Evolutionary conservation across 2,888 invertebrate genomes (phyloP).

Genomic region (Pammene aurita): DNA sequence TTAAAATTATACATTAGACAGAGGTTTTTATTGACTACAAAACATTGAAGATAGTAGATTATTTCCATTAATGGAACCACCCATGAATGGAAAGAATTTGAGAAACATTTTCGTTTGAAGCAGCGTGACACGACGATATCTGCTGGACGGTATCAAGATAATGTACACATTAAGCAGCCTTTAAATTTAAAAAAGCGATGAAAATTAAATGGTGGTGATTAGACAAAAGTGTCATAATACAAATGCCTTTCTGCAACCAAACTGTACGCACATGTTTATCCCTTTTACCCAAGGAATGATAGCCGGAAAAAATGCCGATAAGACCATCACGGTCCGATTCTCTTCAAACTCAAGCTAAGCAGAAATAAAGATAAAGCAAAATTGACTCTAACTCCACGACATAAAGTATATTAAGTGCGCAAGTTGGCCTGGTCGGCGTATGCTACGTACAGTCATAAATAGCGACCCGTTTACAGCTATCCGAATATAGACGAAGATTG

Average conservation of each 20-base stretch:
- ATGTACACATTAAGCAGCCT: not conserved
- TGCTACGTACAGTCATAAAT: constrained; percentile 67
- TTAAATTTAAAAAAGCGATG: not conserved
- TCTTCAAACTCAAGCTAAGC: constrained; percentile 47
- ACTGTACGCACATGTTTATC: constrained; percentile 65
- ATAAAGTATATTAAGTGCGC: constrained; percentile 39
- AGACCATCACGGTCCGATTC: constrained; percentile 69
- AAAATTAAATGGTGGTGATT: not conserved
- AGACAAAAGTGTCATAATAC: constrained; percentile 6
- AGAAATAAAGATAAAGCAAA: constrained; percentile 46
- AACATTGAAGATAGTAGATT: too few species aligned
- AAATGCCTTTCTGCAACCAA: constrained; percentile 44
- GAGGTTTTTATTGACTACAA: too few species aligned
- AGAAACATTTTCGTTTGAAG: too few species aligned
- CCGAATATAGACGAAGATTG: constrained; percentile 67
- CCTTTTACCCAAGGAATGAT: constrained; percentile 67
- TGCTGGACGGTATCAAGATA: too few species aligned
- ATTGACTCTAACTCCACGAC: constrained; percentile 47
- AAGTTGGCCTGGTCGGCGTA: constrained; percentile 46
- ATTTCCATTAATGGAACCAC: too few species aligned
- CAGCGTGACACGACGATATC: too few species aligned
- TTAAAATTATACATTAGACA: too few species aligned
- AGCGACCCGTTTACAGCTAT: constrained; percentile 63
- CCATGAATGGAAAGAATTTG: too few species aligned
- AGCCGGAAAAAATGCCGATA: constrained; percentile 70